phyloP scores from a whole-genome alignment of 2,113 vertebrate species.

The Okapia johnstoni region DNA sequence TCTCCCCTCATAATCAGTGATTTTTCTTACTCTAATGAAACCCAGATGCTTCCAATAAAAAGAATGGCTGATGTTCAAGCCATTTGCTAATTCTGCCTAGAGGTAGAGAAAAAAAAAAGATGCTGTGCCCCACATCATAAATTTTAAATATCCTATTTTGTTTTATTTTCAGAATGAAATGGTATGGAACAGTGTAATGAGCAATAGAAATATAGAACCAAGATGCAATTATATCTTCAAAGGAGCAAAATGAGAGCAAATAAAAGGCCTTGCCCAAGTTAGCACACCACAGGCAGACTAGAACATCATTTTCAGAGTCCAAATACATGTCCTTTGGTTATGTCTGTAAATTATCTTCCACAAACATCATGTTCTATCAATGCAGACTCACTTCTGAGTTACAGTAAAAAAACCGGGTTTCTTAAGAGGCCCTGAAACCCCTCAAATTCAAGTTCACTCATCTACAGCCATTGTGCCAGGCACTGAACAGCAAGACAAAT shows the following conservation, averaged over 20 bases:
- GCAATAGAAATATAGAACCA: slow-evolving; percentile 73
- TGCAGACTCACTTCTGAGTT: slow-evolving; percentile 37
- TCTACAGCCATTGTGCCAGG: background rate
- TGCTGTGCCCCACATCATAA: slow-evolving; percentile 67
- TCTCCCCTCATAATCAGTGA: slow-evolving; percentile 43
- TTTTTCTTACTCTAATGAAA: slow-evolving; percentile 70
- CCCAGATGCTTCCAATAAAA: slow-evolving; percentile 64
- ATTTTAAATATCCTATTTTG: slow-evolving; percentile 77
- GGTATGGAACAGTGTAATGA: slow-evolving; percentile 75
- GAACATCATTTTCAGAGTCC: slow-evolving; percentile 51
- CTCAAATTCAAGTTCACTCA: slow-evolving; percentile 30
- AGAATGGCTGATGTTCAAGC: slow-evolving; percentile 62
- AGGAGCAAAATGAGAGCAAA: slow-evolving; percentile 68
- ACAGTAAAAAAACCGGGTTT: slow-evolving; percentile 42
- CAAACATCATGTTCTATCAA: slow-evolving; percentile 47
- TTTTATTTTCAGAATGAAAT: slow-evolving; percentile 77
- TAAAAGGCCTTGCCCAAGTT: slow-evolving; percentile 61
- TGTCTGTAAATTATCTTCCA: slow-evolving; percentile 60
- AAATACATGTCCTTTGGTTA: slow-evolving; percentile 57
- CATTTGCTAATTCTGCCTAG: slow-evolving; percentile 70
- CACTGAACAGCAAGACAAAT: background rate
- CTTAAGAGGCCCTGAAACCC: slow-evolving; percentile 32
- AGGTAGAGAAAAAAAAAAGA: slow-evolving; percentile 49
- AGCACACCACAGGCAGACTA: slow-evolving; percentile 53
- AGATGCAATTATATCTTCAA: slow-evolving; percentile 76